Evolutionary conservation across 2,888 invertebrate species (phyloP).

Genomic region (Watsonalla binaria): DNA sequence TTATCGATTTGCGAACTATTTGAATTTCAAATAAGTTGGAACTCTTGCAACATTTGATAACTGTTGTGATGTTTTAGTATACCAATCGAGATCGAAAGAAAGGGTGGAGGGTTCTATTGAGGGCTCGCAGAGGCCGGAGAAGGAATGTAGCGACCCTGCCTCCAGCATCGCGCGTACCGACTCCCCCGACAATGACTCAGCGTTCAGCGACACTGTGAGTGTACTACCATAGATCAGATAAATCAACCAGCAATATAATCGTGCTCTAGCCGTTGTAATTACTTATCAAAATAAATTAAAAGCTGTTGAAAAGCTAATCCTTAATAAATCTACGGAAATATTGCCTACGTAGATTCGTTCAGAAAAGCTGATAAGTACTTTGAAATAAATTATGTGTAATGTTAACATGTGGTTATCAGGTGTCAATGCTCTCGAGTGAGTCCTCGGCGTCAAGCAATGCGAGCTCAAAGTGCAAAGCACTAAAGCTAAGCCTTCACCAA

Average conservation of each 20-base stretch:
- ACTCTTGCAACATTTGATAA: neutral
- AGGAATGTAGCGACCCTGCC: slow-evolving; percentile 56
- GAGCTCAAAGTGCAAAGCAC: slow-evolving; percentile 77
- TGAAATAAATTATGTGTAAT: neutral
- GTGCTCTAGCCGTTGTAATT: neutral
- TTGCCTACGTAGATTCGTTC: no score
- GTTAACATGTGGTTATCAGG: slow-evolving; percentile 41
- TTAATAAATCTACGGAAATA: no score
- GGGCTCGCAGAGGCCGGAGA: slow-evolving; percentile 45
- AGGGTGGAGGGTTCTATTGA: slow-evolving; percentile 34
- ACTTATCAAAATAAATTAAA: no score
- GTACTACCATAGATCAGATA: neutral
- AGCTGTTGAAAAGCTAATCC: no score
- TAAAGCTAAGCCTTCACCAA: slow-evolving; percentile 59
- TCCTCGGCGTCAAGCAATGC: slow-evolving; percentile 95
- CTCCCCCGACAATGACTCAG: slow-evolving; percentile 98
- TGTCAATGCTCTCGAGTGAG: slow-evolving; percentile 94
- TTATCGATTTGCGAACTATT: no score
- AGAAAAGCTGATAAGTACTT: no score
- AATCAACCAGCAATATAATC: neutral
- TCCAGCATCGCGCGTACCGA: slow-evolving; percentile 83
- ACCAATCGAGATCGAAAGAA: slow-evolving; percentile 44
- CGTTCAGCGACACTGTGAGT: slow-evolving; percentile 98
- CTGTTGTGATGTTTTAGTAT: slow-evolving; percentile 25
- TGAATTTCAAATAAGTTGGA: no score